phyloP scores from a whole-genome alignment of 1,140 invertebrate species.

The Scaptomyza hsui region DNA sequence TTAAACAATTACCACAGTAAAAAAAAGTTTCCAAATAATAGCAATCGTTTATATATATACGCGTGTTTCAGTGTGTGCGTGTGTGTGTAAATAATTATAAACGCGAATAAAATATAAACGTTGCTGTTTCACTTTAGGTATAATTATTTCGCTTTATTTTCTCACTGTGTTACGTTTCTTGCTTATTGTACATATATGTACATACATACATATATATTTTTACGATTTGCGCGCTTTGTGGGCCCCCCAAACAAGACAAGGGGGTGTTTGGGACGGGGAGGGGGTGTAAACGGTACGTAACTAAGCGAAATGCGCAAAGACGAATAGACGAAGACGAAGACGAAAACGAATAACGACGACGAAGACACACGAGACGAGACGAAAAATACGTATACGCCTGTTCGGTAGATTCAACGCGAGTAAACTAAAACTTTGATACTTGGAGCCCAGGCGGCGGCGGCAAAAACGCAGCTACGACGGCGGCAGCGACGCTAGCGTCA shows the following conservation, averaged over 20 bases:
- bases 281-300: constrained; percentile 7
- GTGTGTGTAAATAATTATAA: constrained; percentile 8
- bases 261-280: not conserved
- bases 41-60: not conserved
- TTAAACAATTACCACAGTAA: constrained; percentile 46
- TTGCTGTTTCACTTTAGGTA: constrained; percentile 38
- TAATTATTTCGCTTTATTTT: constrained; percentile 39
- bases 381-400: constrained; percentile 72
- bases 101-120: constrained; percentile 13
- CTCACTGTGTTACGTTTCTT: constrained; percentile 42
- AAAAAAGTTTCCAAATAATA: constrained; percentile 30
- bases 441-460: constrained; percentile 31
- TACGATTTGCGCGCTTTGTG: constrained; percentile 37
- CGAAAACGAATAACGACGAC: constrained; percentile 39
- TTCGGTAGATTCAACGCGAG: constrained; percentile 79
- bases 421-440: constrained; percentile 62
- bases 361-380: constrained; percentile 42
- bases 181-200: constrained; percentile 38
- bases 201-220: too few species aligned
- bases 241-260: too few species aligned
- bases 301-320: constrained; percentile 46
- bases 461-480: constrained; percentile 42
- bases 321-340: constrained; percentile 36
- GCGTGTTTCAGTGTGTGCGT: not conserved
- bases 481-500: constrained; percentile 29